A percentile compares a stretch with the other conserved stretches of the same genome.
phyloP scores from a whole-genome alignment of 2,113 vertebrate species.

The pig (Sus scrofa) region T2T-Sscrofa CM000823.6:62849501-62850000 shows the following conservation, averaged over 20 bases:
- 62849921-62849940: background rate
- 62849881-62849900: background rate
- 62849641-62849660: background rate
- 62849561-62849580: too few species aligned
- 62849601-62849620: too few species aligned
- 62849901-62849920: background rate
- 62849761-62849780: background rate
- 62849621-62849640: background rate
- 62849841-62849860: background rate
- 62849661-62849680: background rate
- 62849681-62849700: background rate
- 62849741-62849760: background rate
- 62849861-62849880: background rate
- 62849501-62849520: too few species aligned
- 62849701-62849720: background rate
- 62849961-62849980: background rate
- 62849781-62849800: background rate
- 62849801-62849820: background rate
- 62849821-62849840: background rate
- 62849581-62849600: too few species aligned
- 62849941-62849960: background rate
- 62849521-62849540: too few species aligned
- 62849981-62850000: accelerated
- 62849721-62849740: background rate
- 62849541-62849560: too few species aligned